A percentile compares a stretch with the other conserved stretches of the same genome.
phyloP scores from a whole-genome alignment of 1,140 invertebrate genomes.

The Pogonomyrmex californicus region DNA sequence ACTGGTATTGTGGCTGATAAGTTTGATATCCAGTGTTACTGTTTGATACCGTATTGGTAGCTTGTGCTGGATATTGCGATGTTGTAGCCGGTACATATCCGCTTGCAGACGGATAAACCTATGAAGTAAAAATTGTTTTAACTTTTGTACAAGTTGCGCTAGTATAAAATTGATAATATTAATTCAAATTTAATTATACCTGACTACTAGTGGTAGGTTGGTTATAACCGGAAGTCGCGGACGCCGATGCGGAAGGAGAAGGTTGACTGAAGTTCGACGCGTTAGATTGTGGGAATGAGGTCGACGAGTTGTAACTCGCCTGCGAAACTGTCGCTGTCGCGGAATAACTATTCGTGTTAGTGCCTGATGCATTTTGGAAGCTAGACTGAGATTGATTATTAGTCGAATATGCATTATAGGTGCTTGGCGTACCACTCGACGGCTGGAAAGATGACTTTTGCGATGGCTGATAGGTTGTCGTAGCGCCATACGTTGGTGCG shows the following conservation, averaged over 20 bases:
- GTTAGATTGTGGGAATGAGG: slow-evolving; percentile 84
- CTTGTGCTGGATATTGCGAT: slow-evolving; percentile 84
- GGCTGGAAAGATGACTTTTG: slow-evolving; percentile 84
- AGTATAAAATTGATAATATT: background rate
- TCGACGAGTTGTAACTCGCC: slow-evolving; percentile 80
- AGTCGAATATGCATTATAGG: slow-evolving; percentile 83
- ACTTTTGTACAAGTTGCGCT: background rate
- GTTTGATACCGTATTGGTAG: slow-evolving; percentile 82
- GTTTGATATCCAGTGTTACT: slow-evolving; percentile 82
- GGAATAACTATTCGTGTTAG: slow-evolving; percentile 83
- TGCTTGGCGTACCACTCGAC: slow-evolving; percentile 79
- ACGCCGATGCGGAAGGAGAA: slow-evolving; percentile 81
- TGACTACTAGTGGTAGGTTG: slow-evolving; percentile 83
- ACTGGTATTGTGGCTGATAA: slow-evolving; percentile 85
- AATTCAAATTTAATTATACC: slow-evolving; percentile 66
- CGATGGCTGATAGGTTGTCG: slow-evolving; percentile 80
- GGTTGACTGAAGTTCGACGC: slow-evolving; percentile 84
- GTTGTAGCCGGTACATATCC: slow-evolving; percentile 84
- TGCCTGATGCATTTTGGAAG: slow-evolving; percentile 80
- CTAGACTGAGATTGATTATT: slow-evolving; percentile 81
- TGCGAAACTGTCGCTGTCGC: slow-evolving; percentile 82
- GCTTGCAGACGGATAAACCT: slow-evolving; percentile 83
- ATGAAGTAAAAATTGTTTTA: slow-evolving; percentile 15
- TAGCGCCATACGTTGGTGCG: slow-evolving; percentile 77
- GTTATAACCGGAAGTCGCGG: slow-evolving; percentile 82